These are phyloP conservation scores for Acanthiza pusilla DNA, from an alignment of 2,797 vertebrate genomes.

Conservation along the genomic window DNA sequence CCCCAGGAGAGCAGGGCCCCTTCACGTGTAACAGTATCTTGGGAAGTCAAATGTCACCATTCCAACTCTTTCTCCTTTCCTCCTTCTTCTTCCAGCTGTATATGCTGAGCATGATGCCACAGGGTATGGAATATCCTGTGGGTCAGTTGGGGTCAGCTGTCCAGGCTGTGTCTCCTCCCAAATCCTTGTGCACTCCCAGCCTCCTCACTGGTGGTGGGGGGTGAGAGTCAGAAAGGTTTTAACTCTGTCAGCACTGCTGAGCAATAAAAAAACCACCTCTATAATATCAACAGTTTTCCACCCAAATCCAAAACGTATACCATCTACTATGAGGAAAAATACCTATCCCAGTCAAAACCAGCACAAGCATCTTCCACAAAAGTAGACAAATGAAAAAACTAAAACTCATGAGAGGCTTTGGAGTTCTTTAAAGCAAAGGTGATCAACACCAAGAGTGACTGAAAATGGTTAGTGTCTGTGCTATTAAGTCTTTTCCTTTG, in stretches of 20 bases:
- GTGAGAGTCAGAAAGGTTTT: neutral
- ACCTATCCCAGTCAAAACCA: neutral
- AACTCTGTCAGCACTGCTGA: neutral
- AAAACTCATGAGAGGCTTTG: neutral
- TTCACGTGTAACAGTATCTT: neutral
- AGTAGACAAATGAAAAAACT: neutral
- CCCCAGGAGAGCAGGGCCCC: too few relatives aligned
- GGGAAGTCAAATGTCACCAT: neutral
- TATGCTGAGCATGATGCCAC: neutral
- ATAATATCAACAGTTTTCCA: neutral
- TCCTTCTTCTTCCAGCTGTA: neutral
- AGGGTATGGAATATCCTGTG: too few relatives aligned
- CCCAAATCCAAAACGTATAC: neutral
- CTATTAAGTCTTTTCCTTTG: neutral
- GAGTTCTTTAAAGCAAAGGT: neutral
- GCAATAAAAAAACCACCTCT: neutral
- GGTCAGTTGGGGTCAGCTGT: neutral
- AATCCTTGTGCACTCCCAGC: fast-evolving
- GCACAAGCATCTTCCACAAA: neutral
- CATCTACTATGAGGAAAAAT: neutral
- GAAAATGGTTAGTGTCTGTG: neutral
- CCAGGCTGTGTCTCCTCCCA: neutral
- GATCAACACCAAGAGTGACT: neutral
- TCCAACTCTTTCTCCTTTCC: fast-evolving
- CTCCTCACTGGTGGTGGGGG: fast-evolving